These are phyloP conservation scores for Liposcelis brunnea DNA, from an alignment of 2,888 invertebrate species.

Conservation along the genomic window DNA sequence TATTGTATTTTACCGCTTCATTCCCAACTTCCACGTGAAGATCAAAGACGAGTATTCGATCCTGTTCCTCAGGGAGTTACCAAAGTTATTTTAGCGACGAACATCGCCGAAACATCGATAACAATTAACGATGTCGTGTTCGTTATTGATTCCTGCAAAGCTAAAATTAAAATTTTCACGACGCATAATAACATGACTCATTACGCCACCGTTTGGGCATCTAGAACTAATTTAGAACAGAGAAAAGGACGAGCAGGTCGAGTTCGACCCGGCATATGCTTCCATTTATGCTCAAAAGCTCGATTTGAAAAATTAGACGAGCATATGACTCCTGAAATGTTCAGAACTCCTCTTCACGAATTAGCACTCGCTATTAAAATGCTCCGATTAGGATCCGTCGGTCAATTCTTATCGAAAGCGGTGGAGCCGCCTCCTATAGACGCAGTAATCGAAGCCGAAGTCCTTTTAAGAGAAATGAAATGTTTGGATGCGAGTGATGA, in stretches of 20 bases:
- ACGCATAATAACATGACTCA: conserved; percentile 98
- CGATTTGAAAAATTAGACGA: conserved; percentile 60
- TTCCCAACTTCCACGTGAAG: conserved; percentile 89
- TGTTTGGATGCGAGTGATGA: conserved; percentile 77
- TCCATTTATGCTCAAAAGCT: conserved; percentile 71
- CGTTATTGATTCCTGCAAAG: conserved; percentile 94
- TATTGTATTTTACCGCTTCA: conserved; percentile 86
- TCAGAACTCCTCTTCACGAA: conserved; percentile 91
- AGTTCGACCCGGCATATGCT: conserved; percentile 84
- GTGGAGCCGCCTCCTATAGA: conserved; percentile 94
- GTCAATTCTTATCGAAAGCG: conserved; percentile 86
- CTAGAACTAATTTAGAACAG: conserved; percentile 87
- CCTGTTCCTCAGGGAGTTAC: conserved; percentile 66
- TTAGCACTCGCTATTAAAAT: conserved; percentile 82
- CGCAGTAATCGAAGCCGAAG: conserved; percentile 96
- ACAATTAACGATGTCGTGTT: conserved; percentile 98
- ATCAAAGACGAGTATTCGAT: conserved; percentile 85
- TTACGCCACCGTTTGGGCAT: conserved; percentile 94
- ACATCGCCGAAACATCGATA: conserved; percentile 95
- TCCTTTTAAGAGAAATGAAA: conserved; percentile 62
- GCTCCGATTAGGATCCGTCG: conserved; percentile 76
- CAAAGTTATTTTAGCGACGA: conserved; percentile 92
- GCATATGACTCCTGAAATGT: conserved; percentile 93
- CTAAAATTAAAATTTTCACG: conserved; percentile 93
- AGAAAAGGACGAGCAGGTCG: conserved; percentile 89